Conservation (phyloP, 2,113 vertebrate species). For the Cephalopterus ornatus region DNA sequence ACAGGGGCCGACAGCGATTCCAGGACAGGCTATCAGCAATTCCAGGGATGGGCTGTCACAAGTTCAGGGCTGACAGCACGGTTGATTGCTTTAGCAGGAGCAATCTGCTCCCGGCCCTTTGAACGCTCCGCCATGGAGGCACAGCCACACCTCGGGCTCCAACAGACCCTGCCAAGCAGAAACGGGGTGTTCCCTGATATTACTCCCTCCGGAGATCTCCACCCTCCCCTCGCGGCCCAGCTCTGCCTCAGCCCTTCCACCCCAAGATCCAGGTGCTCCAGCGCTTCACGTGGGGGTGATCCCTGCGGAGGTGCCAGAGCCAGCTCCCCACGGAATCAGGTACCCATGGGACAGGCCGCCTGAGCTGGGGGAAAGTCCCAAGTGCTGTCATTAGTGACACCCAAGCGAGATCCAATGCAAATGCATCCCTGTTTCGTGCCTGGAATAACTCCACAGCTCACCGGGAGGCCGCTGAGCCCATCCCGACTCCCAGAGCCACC, state of each 20-base stretch:
- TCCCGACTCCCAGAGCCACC: background rate
- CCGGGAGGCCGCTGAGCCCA: background rate
- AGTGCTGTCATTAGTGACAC: background rate
- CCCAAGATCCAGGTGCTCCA: background rate
- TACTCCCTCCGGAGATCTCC: background rate
- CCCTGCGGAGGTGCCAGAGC: background rate
- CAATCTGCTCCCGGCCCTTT: background rate
- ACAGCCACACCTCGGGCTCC: background rate
- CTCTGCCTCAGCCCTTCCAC: background rate
- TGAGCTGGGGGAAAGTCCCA: background rate
- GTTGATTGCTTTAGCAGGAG: conserved; percentile 26
- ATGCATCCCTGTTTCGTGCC: background rate
- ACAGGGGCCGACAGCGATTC: background rate
- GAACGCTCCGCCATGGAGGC: background rate
- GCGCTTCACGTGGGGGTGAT: background rate
- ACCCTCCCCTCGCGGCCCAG: background rate
- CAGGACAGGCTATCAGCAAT: background rate
- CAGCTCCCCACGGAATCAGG: background rate
- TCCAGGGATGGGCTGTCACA: background rate
- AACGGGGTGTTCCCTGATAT: background rate
- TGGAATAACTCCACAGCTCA: background rate
- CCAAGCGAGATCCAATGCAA: background rate
- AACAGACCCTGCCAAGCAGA: background rate
- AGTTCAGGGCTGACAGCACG: background rate
- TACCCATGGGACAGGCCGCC: background rate